Base-by-base conservation (phyloP, 2,113 vertebrate genomes). In the Fukomys damarensis region DNA sequence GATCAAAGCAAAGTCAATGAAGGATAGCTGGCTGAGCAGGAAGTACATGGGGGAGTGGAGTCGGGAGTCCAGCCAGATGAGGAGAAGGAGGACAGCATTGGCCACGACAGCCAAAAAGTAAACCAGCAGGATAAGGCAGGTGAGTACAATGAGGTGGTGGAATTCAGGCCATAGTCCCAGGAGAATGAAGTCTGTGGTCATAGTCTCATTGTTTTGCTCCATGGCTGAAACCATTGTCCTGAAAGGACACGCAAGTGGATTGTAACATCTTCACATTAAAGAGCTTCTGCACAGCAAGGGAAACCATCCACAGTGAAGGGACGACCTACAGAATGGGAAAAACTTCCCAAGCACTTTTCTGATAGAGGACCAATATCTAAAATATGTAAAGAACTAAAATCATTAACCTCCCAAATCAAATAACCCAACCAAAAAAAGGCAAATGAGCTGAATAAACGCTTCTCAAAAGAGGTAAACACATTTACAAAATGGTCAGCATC, bases 11-110 rank as follows among this genome's bases (percentile, higher is more conserved):
- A 65, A 22, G 28, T 92, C 74, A 41, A 92, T 92, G 26, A 92
- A n/a, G 54, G 83, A 95, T 11, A 92, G 83, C 11, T 86, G 93
- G 38, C 61, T 80, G 72, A 93, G 52, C 20, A 90, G 74, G 32
- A 65, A 30, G 10, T 80, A 79, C 77, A 68, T 80, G 38, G 72
- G 82, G 5, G 6, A 35, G 49, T 80, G 82, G 32, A 95, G 82
- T 2, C 52, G 72, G 10, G 24, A 5, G 24, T 91, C 72, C 26
- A 24, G 20, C 68, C 35, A 16, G 38, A 91, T 86, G 59, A 95
- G 80, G n/a, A 88, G 10, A 0, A 58, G 56, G 30, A 95, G 30
- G 7, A 35, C n/a, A 8, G 26, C 7, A n/a, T 70, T 95, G 17
- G 59, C 81, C 26, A 28, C 7, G 0, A 59, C 13, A 3, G 70